Base-by-base conservation (phyloP, 2,888 invertebrate genomes). In the Apoda limacodes region DNA sequence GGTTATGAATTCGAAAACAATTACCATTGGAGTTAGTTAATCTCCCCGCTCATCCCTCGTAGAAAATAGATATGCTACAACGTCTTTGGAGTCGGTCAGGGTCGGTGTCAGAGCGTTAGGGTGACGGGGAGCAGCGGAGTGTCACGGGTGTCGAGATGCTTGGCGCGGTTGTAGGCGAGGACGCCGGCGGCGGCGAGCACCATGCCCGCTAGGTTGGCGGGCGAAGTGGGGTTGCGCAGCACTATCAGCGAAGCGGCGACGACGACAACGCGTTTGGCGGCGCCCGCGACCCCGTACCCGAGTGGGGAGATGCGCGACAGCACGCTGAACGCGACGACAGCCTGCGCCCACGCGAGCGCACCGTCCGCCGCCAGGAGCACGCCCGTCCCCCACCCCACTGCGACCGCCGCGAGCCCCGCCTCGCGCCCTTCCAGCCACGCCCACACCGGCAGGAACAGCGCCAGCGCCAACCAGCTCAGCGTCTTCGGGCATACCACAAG, bases 281-380 rank as follows among this genome's bases (percentile, higher is more conserved):
- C 93, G 69, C 93, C 97, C 30, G 95, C 95, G 33, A 98, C 96
- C 1, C 96, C 95, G 71, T 98, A 98, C 1, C 95, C 93, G 17
- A 98, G 82, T 22, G 98, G 95, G n/a, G 95, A 88, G 21, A 98
- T 93, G 43, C 92, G 76, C 30, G 93, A 92, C 46, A 98, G 83
- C 31, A 98, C 90, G 47, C 93, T 93, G 76, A 98, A 98, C 0
- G 98, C 98, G 30, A 95, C 87, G 51, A 96, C 89, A 28, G 97
- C 98, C 74, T 98, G 98, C 46, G 94, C 76, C 91, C 96, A 98
- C 59, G 93, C 95, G 43, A 96, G 84, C 31, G 91, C 80, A 9
- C 96, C 97, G 69, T 96, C 96, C 19, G 59, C 60, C 23, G 52
- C 64, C 49, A 72, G 57, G 55, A 71, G 54, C 2, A 97, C 90